Conservation (phyloP, 2,113 vertebrate species). For the Chionomys nivalis region DNA sequence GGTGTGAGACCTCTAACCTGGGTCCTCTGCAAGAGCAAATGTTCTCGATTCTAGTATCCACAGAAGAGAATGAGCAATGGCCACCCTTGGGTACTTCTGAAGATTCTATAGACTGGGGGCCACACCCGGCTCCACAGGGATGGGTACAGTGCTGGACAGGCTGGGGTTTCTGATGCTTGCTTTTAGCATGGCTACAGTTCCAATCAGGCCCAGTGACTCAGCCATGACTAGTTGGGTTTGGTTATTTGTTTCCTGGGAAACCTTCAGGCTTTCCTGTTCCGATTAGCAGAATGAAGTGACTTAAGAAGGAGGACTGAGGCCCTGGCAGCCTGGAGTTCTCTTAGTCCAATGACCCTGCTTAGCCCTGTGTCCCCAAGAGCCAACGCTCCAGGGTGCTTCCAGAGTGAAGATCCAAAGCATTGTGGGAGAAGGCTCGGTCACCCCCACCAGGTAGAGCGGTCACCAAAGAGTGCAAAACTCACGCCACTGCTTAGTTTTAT, state of each 20-base stretch:
- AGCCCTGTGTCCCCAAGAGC: background rate
- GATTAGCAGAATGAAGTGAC: background rate
- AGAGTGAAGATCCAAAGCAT: background rate
- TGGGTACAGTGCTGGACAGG: background rate
- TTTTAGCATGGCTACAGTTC: background rate
- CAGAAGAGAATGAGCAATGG: background rate
- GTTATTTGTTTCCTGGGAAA: slow-evolving; percentile 67
- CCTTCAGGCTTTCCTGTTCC: slow-evolving; percentile 34
- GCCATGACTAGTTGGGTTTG: slow-evolving; percentile 29
- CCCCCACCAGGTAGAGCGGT: background rate
- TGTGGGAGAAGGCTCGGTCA: accelerated
- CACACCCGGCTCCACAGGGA: background rate
- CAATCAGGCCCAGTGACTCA: slow-evolving; percentile 51
- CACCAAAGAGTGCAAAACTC: background rate
- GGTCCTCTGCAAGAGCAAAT: background rate
- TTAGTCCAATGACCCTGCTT: background rate
- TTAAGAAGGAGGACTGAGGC: background rate
- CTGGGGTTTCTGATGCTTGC: slow-evolving; percentile 32
- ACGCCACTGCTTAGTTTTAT: background rate
- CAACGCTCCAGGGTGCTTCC: background rate
- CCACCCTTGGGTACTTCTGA: background rate
- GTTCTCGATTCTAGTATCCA: background rate
- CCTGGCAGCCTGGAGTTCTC: background rate
- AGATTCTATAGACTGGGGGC: background rate
- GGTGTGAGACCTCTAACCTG: background rate